Evolutionary conservation across 2,113 vertebrate species (phyloP), one percentile per base, ranked within the genome.

Genomic region (Genyomyrus donnyi): DNA sequence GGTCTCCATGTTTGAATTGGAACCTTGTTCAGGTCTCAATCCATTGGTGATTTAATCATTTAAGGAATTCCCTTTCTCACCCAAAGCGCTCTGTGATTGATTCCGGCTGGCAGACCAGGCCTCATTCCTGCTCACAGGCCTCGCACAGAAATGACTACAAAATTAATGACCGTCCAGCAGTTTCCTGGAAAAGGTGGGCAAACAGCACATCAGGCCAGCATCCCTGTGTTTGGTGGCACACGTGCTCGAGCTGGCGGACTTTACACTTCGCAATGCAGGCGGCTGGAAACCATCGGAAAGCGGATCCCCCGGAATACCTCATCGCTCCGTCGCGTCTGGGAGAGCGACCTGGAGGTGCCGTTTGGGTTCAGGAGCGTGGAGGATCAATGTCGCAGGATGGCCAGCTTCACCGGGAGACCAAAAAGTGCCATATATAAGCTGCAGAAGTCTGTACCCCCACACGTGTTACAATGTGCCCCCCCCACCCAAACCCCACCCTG

Each of bases 21-120:
- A 77, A 84, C 24, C 19, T 83, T 74, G 80, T 58, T 87, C 84
- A 86, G 31, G 53, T 31, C 89, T 91, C 89, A 52, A 89, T 87
- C 84, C 31, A 1, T 53, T 80, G 46, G 83, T 66, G 88, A 70
- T 90, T 92, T 89, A 53, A 91, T 90, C 88, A 88, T 90, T 90
- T 88, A 50, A 31, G 49, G 85, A 56, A 85, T 88, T 87, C 88
- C 39, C 66, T 88, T 88, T 91, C 89, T 45, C 56, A 89, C 39
- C 24, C 46, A 58, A 89, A 83, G 70, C 66, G 66, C 62, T 84
- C 52, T 21, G 39, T 84, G 49, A 91, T 85, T 88, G 56, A 39
- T 90, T 88, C 49, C 52, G 35, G 45, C 84, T 85, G 88, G 53
- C 50, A 84, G 52, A 88, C 39, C n/a, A 84, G 19, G 53, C 88